phyloP scores from a whole-genome alignment of 2,888 invertebrate genomes.

The Charanyca ferruginea region DNA sequence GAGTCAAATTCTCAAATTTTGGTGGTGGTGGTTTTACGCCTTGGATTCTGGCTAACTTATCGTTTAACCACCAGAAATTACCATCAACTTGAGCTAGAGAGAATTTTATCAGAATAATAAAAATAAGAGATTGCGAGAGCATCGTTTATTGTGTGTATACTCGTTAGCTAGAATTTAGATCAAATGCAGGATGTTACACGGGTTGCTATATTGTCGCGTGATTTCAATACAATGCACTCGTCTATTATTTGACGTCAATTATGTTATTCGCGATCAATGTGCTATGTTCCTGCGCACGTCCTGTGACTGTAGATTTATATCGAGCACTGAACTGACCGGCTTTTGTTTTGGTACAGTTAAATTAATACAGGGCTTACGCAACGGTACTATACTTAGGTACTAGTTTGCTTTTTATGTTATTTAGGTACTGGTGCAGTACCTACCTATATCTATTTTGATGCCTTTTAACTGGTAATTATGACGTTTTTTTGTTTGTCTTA shows the following conservation, averaged over 20 bases:
- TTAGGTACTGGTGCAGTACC: not conserved
- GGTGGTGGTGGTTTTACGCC: constrained; percentile 72
- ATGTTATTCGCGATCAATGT: constrained; percentile 73
- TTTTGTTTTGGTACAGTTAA: constrained; percentile 64
- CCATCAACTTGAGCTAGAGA: constrained; percentile 80
- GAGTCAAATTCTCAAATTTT: constrained; percentile 77
- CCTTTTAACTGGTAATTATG: not conserved
- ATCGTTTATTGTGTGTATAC: constrained; percentile 68
- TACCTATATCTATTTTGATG: not conserved
- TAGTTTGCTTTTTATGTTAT: not conserved
- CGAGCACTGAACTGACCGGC: constrained; percentile 69
- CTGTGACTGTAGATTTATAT: constrained; percentile 69
- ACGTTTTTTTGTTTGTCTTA: not conserved
- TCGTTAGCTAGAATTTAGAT: constrained; percentile 67
- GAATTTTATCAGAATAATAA: constrained; percentile 68
- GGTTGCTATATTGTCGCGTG: constrained; percentile 76
- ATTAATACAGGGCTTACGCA: constrained; percentile 28
- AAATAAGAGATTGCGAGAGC: constrained; percentile 68
- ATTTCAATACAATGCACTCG: constrained; percentile 75
- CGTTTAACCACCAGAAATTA: constrained; percentile 86
- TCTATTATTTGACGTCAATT: constrained; percentile 80
- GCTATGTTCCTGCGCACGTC: constrained; percentile 70
- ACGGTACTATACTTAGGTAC: not conserved
- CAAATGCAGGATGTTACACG: constrained; percentile 83
- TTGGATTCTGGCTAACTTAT: constrained; percentile 74